These are phyloP conservation scores for Cataglyphis albicans DNA, from an alignment of 2,888 invertebrate genomes.

Conservation along the genomic window DNA sequence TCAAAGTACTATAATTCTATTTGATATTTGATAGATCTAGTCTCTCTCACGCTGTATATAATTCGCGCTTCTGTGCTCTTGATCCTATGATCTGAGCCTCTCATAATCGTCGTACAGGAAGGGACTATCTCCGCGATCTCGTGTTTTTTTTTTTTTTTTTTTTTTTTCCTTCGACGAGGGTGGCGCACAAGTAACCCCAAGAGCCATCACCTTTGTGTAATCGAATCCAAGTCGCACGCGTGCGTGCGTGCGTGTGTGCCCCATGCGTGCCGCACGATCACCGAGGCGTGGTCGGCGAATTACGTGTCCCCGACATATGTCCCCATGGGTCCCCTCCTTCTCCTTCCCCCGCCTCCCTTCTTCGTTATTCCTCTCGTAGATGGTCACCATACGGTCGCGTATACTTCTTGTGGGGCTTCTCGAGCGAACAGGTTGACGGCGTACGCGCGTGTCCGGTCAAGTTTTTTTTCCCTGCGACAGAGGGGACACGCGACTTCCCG, in stretches of 20 bases:
- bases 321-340: constrained; percentile 11
- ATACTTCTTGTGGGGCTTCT: constrained; percentile 32
- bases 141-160: background rate
- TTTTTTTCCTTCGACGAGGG: constrained; percentile 3
- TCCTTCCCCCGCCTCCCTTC: background rate
- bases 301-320: constrained; percentile 72
- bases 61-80: background rate
- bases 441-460: constrained; percentile 30
- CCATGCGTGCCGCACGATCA: constrained; percentile 60
- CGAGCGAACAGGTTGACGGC: constrained; percentile 40
- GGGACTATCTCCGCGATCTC: constrained; percentile 2
- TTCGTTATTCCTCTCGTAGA: constrained; percentile 44
- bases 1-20: background rate
- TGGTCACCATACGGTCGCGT: constrained; percentile 50
- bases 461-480: constrained; percentile 1
- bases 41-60: background rate
- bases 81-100: background rate
- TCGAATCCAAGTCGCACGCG: constrained; percentile 57
- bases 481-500: constrained; percentile 37
- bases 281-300: constrained; percentile 78
- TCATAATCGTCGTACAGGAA: background rate
- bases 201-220: constrained; percentile 54
- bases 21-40: background rate
- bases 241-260: constrained; percentile 66
- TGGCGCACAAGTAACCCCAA: background rate